These are phyloP conservation scores for Acipenser oxyrinchus DNA, from an alignment of 2,797 vertebrate species.

Conservation along the genomic window DNA sequence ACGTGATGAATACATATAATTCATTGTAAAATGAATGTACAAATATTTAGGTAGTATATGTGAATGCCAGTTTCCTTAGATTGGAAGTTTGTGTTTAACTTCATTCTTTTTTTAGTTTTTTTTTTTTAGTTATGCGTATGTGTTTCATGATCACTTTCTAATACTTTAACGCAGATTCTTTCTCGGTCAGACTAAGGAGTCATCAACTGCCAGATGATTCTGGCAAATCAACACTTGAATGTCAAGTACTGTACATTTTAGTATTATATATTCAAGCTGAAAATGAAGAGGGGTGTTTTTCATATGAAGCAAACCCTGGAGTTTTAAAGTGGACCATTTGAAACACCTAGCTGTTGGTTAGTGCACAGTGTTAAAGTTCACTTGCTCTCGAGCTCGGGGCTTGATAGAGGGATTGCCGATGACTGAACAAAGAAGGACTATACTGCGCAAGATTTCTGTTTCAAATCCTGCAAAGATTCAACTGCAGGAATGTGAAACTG, in stretches of 20 bases:
- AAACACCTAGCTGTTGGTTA: not conserved
- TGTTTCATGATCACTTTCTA: not conserved
- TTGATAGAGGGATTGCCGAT: not conserved
- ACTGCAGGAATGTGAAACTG: too few species aligned
- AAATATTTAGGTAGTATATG: too few species aligned
- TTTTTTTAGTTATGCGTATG: not conserved
- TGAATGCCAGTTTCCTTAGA: not conserved
- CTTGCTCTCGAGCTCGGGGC: not conserved
- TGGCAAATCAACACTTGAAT: slow-evolving; percentile 20
- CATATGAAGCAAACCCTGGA: too few species aligned
- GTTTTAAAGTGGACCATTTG: too few species aligned
- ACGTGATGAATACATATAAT: too few species aligned
- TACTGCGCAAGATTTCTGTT: not conserved
- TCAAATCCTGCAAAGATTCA: too few species aligned
- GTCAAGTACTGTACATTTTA: slow-evolving; percentile 25
- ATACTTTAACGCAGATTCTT: not conserved
- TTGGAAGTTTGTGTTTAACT: not conserved
- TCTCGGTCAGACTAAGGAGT: not conserved
- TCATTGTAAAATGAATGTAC: too few species aligned
- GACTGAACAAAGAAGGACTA: not conserved
- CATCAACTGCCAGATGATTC: not conserved
- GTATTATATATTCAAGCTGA: too few species aligned
- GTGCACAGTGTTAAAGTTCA: not conserved
- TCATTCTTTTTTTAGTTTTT: not conserved
- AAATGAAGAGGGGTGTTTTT: too few species aligned